Evolutionary conservation across 2,888 invertebrate species (phyloP).

Genomic region (Sphaerophoria taeniata): DNA sequence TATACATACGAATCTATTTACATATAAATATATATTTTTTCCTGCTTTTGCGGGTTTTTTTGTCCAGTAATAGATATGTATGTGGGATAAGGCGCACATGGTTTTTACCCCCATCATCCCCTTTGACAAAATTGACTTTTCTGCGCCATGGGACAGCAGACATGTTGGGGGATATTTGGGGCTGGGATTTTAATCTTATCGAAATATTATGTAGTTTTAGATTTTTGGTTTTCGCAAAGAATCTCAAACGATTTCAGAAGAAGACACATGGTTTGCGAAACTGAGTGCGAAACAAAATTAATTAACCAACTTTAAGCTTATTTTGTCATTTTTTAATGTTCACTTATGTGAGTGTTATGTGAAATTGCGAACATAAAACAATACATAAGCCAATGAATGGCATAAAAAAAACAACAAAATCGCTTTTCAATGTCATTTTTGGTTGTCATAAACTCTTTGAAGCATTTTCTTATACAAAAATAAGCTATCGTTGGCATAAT

Average conservation of each 20-base stretch:
- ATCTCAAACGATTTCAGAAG: no score
- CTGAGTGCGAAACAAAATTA: neutral
- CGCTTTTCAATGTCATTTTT: conserved; percentile 62
- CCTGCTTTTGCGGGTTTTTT: neutral
- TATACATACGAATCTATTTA: neutral
- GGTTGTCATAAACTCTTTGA: conserved; percentile 33
- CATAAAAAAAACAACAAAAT: conserved; percentile 27
- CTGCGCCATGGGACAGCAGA: no score
- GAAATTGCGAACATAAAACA: conserved; percentile 8
- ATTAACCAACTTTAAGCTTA: neutral
- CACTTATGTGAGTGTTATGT: conserved; percentile 17
- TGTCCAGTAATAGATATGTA: neutral
- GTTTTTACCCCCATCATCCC: neutral
- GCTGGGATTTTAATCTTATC: no score
- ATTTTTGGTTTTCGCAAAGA: no score
- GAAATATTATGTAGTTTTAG: no score
- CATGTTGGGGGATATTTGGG: no score
- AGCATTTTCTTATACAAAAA: conserved; percentile 49
- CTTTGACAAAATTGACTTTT: no score
- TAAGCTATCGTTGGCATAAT: conserved; percentile 62
- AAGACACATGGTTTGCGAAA: neutral
- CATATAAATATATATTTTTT: neutral
- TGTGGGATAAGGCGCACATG: conserved; percentile 24
- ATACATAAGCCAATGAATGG: conserved; percentile 21
- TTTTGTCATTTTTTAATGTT: neutral